Evolutionary conservation across 1,140 invertebrate genomes (phyloP).

Genomic region (Drosophila virilis): DNA sequence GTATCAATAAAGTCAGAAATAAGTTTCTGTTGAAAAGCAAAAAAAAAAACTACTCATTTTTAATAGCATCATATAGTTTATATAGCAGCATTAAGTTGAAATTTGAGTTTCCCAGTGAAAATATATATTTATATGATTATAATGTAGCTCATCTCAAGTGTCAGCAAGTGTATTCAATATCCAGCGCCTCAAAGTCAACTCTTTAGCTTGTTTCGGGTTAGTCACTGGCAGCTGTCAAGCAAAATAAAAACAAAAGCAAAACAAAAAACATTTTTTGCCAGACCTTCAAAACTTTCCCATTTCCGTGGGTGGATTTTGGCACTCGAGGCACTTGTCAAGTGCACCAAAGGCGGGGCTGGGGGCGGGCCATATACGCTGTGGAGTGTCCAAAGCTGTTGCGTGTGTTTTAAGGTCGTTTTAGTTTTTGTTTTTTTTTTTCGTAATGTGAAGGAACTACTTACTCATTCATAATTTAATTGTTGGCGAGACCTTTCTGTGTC

Average conservation of each 20-base stretch:
- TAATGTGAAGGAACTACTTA: constrained; percentile 14
- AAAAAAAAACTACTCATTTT: too few species aligned
- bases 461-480: constrained; percentile 51
- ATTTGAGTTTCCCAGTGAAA: too few species aligned
- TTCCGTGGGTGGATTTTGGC: constrained; percentile 43
- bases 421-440: background rate
- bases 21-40: too few species aligned
- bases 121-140: background rate
- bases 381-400: constrained; percentile 32
- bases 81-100: too few species aligned
- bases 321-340: constrained; percentile 38
- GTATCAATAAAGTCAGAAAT: too few species aligned
- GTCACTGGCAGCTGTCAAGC: constrained; percentile 31
- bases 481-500: constrained; percentile 46
- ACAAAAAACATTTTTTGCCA: constrained; percentile 15
- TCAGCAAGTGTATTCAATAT: constrained; percentile 5
- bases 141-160: background rate
- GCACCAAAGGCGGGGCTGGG: background rate
- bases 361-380: background rate
- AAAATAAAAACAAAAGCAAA: constrained; percentile 5
- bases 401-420: constrained; percentile 32
- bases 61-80: too few species aligned
- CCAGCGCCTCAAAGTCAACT: background rate
- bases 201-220: constrained; percentile 25
- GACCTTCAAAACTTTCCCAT: constrained; percentile 55